Evolutionary conservation across 2,797 vertebrate genomes (phyloP).

Genomic region (Rhadinocentrus ornatus): DNA sequence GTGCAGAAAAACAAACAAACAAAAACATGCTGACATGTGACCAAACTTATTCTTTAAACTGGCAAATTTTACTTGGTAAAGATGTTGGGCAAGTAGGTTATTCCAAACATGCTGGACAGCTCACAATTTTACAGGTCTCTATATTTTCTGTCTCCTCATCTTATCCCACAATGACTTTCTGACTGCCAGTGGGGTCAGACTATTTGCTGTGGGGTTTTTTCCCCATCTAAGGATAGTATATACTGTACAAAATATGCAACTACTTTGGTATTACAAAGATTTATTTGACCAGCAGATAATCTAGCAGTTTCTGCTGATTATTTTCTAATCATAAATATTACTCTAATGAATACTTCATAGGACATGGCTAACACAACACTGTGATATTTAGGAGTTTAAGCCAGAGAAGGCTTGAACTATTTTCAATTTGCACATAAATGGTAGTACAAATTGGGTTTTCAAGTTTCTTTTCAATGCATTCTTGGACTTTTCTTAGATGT

Average conservation of each 20-base stretch:
- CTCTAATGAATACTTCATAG: conserved; percentile 16
- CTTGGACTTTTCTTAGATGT: conserved; percentile 25
- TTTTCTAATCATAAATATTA: conserved; percentile 19
- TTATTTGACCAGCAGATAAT: conserved; percentile 25
- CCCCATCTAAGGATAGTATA: neutral
- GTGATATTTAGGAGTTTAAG: neutral
- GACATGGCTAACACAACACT: neutral
- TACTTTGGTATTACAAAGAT: conserved; percentile 2
- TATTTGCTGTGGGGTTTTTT: neutral
- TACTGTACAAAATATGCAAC: neutral
- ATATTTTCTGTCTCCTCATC: neutral
- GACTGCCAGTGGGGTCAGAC: neutral
- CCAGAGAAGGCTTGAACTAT: conserved; percentile 2
- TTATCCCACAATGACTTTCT: neutral
- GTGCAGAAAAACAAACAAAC: neutral
- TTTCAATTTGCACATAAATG: conserved; percentile 7
- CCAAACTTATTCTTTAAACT: neutral
- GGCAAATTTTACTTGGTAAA: neutral
- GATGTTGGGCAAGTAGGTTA: neutral
- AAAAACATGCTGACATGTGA: neutral
- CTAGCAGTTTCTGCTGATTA: conserved; percentile 20
- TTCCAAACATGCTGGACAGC: neutral
- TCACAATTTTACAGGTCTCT: neutral
- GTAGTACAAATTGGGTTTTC: conserved; percentile 18
- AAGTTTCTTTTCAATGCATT: conserved; percentile 39